Conservation (phyloP, 2,113 vertebrate genomes). For the Rhinopithecus roxellana region DNA sequence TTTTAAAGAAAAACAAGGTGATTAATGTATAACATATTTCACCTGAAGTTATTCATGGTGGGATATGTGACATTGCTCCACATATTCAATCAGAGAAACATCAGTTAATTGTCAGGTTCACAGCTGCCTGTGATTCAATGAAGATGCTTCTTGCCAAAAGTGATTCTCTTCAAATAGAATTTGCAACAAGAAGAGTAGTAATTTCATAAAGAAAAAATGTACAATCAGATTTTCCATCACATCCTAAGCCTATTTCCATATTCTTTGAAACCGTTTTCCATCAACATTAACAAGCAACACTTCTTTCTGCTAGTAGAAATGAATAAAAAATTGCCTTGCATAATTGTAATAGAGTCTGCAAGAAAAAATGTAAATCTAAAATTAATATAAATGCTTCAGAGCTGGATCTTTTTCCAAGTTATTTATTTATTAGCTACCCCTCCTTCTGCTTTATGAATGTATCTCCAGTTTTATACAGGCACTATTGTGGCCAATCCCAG, state of each 20-base stretch:
- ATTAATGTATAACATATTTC: not conserved
- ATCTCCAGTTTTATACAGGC: not conserved
- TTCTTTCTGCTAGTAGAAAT: not conserved
- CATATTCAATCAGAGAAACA: not conserved
- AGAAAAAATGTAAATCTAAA: not conserved
- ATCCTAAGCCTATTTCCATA: not conserved
- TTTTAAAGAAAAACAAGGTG: not conserved
- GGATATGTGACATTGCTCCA: not conserved
- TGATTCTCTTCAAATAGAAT: conserved; percentile 8
- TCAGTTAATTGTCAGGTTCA: conserved; percentile 6
- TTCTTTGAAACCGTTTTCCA: not conserved
- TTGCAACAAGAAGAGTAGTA: not conserved
- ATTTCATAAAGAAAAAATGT: not conserved
- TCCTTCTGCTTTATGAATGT: not conserved
- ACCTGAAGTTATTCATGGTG: not conserved
- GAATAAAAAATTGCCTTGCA: not conserved
- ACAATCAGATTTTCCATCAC: conserved; percentile 27
- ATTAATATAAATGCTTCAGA: not conserved
- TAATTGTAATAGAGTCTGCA: not conserved
- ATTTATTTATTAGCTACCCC: not conserved
- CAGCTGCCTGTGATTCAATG: not conserved
- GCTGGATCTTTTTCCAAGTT: not conserved
- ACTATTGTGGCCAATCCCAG: not conserved
- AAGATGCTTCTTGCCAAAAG: conserved; percentile 11
- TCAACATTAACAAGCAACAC: not conserved